Evolutionary conservation across 2,888 invertebrate genomes (phyloP).

Genomic region (Yponomeuta cagnagella): DNA sequence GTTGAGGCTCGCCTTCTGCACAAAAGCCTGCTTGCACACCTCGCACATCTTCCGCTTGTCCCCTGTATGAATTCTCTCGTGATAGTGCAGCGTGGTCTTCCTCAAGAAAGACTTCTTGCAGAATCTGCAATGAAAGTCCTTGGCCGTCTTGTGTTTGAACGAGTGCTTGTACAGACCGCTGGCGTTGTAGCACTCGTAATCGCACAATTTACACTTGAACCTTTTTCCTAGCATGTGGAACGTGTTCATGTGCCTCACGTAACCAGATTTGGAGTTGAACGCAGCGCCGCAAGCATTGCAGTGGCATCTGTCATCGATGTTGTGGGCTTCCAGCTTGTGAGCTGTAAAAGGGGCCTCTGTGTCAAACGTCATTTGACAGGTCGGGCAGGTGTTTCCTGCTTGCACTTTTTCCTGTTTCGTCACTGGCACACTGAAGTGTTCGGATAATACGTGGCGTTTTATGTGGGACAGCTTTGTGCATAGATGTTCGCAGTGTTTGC

Average conservation of each 20-base stretch:
- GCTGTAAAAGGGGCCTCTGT: neutral
- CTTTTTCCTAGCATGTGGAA: constrained; percentile 17
- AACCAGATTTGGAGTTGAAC: neutral
- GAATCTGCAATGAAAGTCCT: constrained; percentile 17
- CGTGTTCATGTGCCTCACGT: neutral
- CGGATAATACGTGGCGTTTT: neutral
- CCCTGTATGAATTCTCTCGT: constrained; percentile 21
- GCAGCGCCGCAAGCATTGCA: neutral
- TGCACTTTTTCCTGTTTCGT: neutral
- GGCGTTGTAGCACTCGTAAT: constrained; percentile 1
- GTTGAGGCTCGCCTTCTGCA: constrained; percentile 23
- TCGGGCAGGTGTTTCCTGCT: neutral
- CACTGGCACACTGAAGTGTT: neutral
- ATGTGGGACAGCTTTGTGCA: neutral
- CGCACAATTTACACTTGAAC: constrained; percentile 15
- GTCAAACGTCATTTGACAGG: neutral
- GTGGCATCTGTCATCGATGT: neutral
- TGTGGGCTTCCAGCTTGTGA: neutral
- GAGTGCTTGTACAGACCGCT: constrained; percentile 14
- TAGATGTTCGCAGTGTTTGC: neutral
- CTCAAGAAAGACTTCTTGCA: constrained; percentile 20
- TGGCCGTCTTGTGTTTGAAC: constrained; percentile 16
- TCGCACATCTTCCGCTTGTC: constrained; percentile 20
- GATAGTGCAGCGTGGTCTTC: constrained; percentile 14
- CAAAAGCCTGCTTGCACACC: constrained; percentile 19